phyloP scores from a whole-genome alignment of 2,113 vertebrate species.

The Muscicapa adusta region DNA sequence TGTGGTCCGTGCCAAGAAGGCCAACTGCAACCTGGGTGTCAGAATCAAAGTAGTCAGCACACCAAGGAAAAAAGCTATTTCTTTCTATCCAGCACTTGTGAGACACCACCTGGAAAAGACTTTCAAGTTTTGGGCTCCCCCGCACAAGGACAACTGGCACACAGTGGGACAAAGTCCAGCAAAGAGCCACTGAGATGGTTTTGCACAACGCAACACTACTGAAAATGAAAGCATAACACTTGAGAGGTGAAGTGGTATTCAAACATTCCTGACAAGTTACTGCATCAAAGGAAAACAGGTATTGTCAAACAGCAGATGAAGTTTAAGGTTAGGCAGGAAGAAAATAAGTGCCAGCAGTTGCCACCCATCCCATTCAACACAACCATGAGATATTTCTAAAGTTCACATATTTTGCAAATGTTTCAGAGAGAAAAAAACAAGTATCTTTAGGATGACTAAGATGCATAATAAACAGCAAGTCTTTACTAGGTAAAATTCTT shows the following conservation, averaged over 20 bases:
- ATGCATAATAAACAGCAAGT: not conserved
- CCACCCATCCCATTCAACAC: not conserved
- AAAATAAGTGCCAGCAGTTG: not conserved
- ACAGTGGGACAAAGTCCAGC: not conserved
- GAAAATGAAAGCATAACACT: not conserved
- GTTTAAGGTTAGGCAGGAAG: not conserved
- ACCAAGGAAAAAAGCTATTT: not conserved
- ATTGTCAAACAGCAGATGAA: not conserved
- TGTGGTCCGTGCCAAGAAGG: accelerated
- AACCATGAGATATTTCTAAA: not conserved
- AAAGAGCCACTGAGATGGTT: not conserved
- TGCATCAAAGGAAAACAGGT: not conserved
- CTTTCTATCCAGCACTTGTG: not conserved
- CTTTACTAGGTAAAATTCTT: not conserved
- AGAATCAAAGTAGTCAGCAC: not conserved
- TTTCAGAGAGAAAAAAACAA: not conserved
- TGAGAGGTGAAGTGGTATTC: not conserved
- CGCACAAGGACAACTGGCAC: not conserved
- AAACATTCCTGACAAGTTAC: not conserved
- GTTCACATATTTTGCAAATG: not conserved
- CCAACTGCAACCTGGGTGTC: not conserved
- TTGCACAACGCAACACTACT: not conserved
- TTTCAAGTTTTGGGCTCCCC: not conserved
- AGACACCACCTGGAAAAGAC: not conserved
- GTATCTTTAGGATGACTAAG: not conserved